A percentile compares a stretch with the other conserved stretches of the same genome.
phyloP scores from a whole-genome alignment of 1,140 invertebrate species.

The Onthophagus taurus region DNA sequence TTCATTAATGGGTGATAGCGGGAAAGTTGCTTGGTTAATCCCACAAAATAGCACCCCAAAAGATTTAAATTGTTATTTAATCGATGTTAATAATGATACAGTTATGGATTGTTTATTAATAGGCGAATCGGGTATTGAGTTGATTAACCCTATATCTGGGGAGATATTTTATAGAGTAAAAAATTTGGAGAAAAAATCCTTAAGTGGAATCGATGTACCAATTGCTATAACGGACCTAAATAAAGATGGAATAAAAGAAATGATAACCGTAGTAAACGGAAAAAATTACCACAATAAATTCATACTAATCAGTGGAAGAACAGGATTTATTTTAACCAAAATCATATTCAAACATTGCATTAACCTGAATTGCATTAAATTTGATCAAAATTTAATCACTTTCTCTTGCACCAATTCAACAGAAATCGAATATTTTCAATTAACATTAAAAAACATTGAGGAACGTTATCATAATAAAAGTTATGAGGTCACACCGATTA shows the following conservation, averaged over 20 bases:
- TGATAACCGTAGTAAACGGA: conserved; percentile 48
- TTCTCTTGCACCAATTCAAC: conserved; percentile 17
- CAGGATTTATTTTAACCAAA: conserved; percentile 46
- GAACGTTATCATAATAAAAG: conserved; percentile 9
- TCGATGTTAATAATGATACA: conserved; percentile 61
- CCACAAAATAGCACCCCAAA: conserved; percentile 51
- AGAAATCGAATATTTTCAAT: conserved; percentile 8
- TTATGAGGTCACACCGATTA: conserved; percentile 5
- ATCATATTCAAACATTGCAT: conserved; percentile 14
- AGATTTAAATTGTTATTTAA: conserved; percentile 56
- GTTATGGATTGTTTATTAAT: conserved; percentile 61
- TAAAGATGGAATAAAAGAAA: conserved; percentile 56
- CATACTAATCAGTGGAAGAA: conserved; percentile 53
- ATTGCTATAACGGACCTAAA: conserved; percentile 61
- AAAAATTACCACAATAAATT: conserved; percentile 47
- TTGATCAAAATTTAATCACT: conserved; percentile 14
- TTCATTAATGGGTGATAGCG: conserved; percentile 52
- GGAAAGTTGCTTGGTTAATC: conserved; percentile 55
- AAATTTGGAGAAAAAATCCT: conserved; percentile 38
- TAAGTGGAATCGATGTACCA: conserved; percentile 54
- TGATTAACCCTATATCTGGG: conserved; percentile 58
- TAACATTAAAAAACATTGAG: conserved; percentile 3
- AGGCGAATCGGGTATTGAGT: conserved; percentile 57
- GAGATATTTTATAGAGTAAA: conserved; percentile 52
- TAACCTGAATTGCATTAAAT: conserved; percentile 13